Percentiles rank a stretch among this genome's conserved stretches.
Conservation (phyloP, 2,113 vertebrate species). For the Circaetus gallicus region DNA sequence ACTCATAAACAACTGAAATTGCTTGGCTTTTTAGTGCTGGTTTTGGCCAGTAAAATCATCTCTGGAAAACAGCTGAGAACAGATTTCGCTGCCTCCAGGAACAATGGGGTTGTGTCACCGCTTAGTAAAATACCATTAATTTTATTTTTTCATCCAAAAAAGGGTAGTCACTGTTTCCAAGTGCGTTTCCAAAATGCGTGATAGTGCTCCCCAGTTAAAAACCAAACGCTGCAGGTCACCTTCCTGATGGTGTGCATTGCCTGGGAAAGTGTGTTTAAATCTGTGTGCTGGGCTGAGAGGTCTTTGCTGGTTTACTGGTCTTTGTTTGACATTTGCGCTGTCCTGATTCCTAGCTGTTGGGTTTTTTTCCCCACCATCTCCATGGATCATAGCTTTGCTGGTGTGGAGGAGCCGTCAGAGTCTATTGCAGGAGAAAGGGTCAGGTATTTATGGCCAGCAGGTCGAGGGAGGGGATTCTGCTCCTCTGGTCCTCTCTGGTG, state of each 20-base stretch:
- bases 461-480: background rate
- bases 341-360: background rate
- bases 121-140: background rate
- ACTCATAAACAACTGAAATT: background rate
- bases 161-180: fast-evolving
- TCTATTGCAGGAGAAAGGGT: background rate
- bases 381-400: background rate
- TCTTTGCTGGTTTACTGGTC: background rate
- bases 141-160: background rate
- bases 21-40: background rate
- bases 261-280: fast-evolving
- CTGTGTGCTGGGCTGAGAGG: background rate
- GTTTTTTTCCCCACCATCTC: fast-evolving
- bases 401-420: background rate
- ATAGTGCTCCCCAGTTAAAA: fast-evolving
- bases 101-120: fast-evolving
- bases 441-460: background rate
- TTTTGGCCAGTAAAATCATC: background rate
- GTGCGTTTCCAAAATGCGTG: fast-evolving
- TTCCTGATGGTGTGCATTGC: fast-evolving
- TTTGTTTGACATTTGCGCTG: background rate
- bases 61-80: background rate
- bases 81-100: background rate
- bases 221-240: background rate
- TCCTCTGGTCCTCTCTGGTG: background rate